These are phyloP conservation scores for Xanthostigma xanthostigma DNA, from an alignment of 2,888 invertebrate species.

Conservation along the genomic window DNA sequence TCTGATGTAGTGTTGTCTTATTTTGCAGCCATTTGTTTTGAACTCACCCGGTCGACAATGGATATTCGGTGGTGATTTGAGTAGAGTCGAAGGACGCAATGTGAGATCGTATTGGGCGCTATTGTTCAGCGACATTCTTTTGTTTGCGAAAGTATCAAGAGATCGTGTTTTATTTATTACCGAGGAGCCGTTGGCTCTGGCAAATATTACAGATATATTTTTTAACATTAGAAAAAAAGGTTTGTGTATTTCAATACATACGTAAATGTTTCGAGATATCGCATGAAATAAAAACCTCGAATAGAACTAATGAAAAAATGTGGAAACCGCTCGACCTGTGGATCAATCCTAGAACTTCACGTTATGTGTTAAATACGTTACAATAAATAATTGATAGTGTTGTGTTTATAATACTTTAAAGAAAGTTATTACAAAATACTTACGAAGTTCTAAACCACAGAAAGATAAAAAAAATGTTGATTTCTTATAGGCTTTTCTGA, in stretches of 20 bases:
- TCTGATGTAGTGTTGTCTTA: conserved; percentile 1
- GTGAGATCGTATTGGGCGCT: conserved; percentile 75
- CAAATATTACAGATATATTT: conserved; percentile 65
- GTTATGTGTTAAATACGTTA: no score
- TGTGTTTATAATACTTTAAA: no score
- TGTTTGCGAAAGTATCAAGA: conserved; percentile 74
- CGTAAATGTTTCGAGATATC: no score
- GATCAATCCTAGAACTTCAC: no score
- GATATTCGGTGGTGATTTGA: conserved; percentile 78
- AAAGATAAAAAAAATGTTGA: no score
- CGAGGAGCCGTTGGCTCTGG: conserved; percentile 69
- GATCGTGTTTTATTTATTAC: conserved; percentile 77
- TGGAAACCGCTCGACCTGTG: no score
- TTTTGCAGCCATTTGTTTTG: conserved; percentile 59
- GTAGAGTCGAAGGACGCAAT: conserved; percentile 67
- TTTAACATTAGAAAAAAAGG: conserved; percentile 77
- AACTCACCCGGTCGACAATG: conserved; percentile 74
- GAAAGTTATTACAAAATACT: no score
- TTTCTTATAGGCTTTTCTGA: no score
- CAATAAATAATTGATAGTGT: no score
- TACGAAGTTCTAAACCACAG: no score
- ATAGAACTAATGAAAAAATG: no score
- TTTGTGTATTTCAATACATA: conserved; percentile 20
- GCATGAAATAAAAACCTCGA: no score
- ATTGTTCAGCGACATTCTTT: conserved; percentile 67